phyloP scores from a whole-genome alignment of 2,888 invertebrate genomes.

The Eupithecia pulchellata region DNA sequence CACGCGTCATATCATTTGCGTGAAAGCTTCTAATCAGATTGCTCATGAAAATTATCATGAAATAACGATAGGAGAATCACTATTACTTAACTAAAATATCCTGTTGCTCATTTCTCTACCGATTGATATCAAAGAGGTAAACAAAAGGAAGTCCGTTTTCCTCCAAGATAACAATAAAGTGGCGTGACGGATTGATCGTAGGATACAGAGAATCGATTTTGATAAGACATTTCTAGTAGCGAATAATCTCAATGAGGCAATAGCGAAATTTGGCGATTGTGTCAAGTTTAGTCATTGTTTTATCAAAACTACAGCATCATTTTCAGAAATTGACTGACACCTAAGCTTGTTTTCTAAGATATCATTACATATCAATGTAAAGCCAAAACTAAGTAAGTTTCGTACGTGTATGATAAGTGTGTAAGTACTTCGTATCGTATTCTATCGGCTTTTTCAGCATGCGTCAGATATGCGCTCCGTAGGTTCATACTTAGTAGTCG shows the following conservation, averaged over 20 bases:
- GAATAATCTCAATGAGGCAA: constrained; percentile 28
- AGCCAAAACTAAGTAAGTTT: neutral
- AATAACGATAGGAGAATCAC: neutral
- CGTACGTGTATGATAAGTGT: no score
- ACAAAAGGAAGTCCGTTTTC: constrained; percentile 45
- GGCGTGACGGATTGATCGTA: constrained; percentile 31
- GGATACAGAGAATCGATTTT: constrained; percentile 36
- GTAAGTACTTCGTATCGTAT: no score
- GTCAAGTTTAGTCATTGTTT: constrained; percentile 13
- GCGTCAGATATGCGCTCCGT: no score
- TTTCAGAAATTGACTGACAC: neutral
- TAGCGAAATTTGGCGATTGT: constrained; percentile 16
- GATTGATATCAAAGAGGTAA: neutral
- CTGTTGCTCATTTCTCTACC: neutral
- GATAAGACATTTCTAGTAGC: constrained; percentile 34
- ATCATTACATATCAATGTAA: neutral
- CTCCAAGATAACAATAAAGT: constrained; percentile 34
- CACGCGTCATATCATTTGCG: neutral
- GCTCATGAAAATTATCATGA: neutral
- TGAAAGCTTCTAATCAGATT: neutral
- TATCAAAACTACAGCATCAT: constrained; percentile 20
- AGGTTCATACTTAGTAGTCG: no score
- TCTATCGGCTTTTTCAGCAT: no score
- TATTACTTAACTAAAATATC: neutral
- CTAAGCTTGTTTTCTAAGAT: neutral